phyloP scores from a whole-genome alignment of 2,888 invertebrate genomes.

The Drosophila maculinotata region DNA sequence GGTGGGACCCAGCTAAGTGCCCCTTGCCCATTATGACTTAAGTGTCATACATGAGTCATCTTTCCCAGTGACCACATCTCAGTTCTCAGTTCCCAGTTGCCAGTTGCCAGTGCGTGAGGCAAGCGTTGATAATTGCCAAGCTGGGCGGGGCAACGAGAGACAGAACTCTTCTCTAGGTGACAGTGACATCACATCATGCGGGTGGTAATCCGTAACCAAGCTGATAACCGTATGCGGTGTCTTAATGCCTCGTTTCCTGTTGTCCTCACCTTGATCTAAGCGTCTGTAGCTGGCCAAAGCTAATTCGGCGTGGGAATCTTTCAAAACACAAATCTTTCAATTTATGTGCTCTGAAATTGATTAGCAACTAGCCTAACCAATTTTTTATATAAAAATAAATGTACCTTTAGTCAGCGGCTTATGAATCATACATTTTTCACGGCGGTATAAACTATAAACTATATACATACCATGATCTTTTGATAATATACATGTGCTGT shows the following conservation, averaged over 20 bases:
- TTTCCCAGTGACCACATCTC: slow-evolving; percentile 12
- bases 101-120: slow-evolving; percentile 1
- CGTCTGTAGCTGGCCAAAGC: slow-evolving; percentile 14
- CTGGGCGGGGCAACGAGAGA: slow-evolving; percentile 8
- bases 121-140: slow-evolving; percentile 63
- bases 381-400: too few species aligned
- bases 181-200: slow-evolving; percentile 55
- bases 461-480: too few species aligned
- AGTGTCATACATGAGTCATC: slow-evolving; percentile 74
- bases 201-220: slow-evolving; percentile 56
- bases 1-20: slow-evolving; percentile 66
- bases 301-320: slow-evolving; percentile 51
- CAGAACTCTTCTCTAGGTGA: slow-evolving; percentile 5
- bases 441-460: too few species aligned
- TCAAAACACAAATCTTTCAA: neutral
- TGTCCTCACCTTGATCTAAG: slow-evolving; percentile 42
- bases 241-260: slow-evolving; percentile 61
- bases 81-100: neutral
- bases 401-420: too few species aligned
- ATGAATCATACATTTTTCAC: too few species aligned
- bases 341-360: slow-evolving; percentile 6
- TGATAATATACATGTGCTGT: too few species aligned
- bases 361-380: neutral
- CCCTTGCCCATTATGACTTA: slow-evolving; percentile 70
- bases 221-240: slow-evolving; percentile 48